Conservation (phyloP, 2,797 vertebrate species). For the Taeniopygia guttata region DNA sequence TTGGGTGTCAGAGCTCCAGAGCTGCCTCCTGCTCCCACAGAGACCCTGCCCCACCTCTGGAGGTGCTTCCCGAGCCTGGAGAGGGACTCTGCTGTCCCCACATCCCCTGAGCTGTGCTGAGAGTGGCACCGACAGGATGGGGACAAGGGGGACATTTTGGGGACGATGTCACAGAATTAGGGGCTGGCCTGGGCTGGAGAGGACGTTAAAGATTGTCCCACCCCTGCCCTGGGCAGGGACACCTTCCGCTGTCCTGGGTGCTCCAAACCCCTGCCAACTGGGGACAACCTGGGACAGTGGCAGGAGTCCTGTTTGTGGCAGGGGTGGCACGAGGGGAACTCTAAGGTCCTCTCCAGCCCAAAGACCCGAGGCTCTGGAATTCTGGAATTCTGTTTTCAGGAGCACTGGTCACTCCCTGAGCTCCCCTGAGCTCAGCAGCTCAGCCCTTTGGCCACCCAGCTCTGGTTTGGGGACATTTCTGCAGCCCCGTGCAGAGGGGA, state of each 20-base stretch:
- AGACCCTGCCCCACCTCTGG: not conserved
- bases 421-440: not conserved
- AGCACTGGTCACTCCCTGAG: not conserved
- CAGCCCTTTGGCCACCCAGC: rapidly evolving
- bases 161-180: rapidly evolving
- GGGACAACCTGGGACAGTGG: rapidly evolving
- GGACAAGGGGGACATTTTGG: rapidly evolving
- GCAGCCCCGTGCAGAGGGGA: rapidly evolving
- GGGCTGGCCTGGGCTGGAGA: not conserved
- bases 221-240: not conserved
- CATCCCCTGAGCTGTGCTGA: rapidly evolving
- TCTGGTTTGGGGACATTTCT: not conserved
- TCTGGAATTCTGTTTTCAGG: rapidly evolving
- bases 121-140: rapidly evolving
- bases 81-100: not conserved
- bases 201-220: rapidly evolving
- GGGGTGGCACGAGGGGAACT: rapidly evolving
- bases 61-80: not conserved
- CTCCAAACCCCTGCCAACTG: not conserved
- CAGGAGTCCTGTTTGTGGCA: not conserved
- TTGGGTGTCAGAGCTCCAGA: not conserved
- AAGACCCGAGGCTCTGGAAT: too few relatives aligned
- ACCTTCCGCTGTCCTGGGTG: rapidly evolving
- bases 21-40: not conserved
- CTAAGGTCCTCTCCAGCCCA: not conserved